phyloP scores from a whole-genome alignment of 2,113 vertebrate species.

The Notarius lentiginosus region DNA sequence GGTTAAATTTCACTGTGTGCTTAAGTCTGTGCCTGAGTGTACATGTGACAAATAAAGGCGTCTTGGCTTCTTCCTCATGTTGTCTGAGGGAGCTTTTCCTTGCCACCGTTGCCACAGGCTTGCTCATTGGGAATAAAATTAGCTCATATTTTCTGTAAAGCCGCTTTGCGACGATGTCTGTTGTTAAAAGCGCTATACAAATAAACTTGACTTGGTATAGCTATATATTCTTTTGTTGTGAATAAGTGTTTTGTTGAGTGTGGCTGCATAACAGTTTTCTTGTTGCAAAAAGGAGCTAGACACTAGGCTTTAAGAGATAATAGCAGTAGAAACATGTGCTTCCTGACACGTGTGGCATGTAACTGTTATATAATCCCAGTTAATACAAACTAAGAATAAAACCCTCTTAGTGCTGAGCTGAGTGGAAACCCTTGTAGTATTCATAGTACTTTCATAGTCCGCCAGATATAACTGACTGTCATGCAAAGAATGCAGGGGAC shows the following conservation, averaged over 20 bases:
- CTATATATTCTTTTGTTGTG: background rate
- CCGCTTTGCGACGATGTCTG: too few relatives aligned
- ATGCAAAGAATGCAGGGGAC: background rate
- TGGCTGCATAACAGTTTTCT: background rate
- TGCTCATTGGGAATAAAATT: too few relatives aligned
- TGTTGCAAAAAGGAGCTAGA: background rate
- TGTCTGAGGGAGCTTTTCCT: too few relatives aligned
- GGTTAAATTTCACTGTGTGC: too few relatives aligned
- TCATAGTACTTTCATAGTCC: slow-evolving; percentile 15
- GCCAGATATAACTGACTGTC: background rate
- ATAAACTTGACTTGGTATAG: background rate
- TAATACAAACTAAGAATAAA: slow-evolving; percentile 53
- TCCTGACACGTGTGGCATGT: slow-evolving; percentile 21
- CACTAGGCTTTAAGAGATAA: background rate
- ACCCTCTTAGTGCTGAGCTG: slow-evolving; percentile 68
- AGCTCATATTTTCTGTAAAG: too few relatives aligned
- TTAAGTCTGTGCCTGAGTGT: too few relatives aligned
- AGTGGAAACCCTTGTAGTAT: slow-evolving; percentile 58
- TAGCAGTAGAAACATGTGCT: slow-evolving; percentile 4
- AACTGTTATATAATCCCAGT: slow-evolving; percentile 59
- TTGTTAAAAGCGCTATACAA: too few relatives aligned
- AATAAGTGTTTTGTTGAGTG: background rate
- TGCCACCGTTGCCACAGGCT: too few relatives aligned
- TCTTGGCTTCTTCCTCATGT: too few relatives aligned
- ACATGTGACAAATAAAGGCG: too few relatives aligned